Conservation (phyloP, 2,888 invertebrate genomes). For the Drosophila nr. perissopoda region DNA sequence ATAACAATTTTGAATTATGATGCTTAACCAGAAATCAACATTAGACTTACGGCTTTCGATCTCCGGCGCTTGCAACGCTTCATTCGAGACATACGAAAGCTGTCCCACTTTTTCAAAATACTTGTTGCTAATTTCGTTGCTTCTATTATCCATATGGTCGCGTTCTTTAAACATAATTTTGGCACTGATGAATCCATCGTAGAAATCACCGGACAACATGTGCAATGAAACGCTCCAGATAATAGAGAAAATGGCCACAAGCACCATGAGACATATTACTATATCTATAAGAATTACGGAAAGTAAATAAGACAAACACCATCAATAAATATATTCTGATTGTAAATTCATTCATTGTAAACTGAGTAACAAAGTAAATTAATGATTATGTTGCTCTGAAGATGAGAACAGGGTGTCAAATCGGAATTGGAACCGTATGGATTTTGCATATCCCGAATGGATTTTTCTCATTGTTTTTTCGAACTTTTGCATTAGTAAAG, state of each 20-base stretch:
- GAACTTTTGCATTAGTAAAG: neutral
- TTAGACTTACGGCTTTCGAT: slow-evolving; percentile 64
- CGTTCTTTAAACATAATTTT: slow-evolving; percentile 76
- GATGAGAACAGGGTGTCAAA: neutral
- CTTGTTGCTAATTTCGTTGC: slow-evolving; percentile 62
- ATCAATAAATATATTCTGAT: neutral
- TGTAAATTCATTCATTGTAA: neutral
- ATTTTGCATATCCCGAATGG: neutral
- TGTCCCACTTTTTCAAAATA: slow-evolving; percentile 67
- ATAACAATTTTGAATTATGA: neutral
- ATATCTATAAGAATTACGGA: slow-evolving; percentile 57
- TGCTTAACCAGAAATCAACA: accelerated
- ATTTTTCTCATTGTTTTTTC: neutral
- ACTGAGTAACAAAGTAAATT: neutral
- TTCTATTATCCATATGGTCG: slow-evolving; percentile 69
- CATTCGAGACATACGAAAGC: slow-evolving; percentile 24
- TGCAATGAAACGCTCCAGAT: slow-evolving; percentile 79
- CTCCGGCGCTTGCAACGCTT: slow-evolving; percentile 32
- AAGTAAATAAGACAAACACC: neutral
- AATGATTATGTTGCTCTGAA: neutral
- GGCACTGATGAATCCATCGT: slow-evolving; percentile 80
- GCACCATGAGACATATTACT: slow-evolving; percentile 81
- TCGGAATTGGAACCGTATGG: neutral
- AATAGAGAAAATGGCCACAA: slow-evolving; percentile 80
- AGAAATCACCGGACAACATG: slow-evolving; percentile 79